Base-by-base conservation (phyloP, 2,113 vertebrate genomes). In the Ellobius talpinus region DNA sequence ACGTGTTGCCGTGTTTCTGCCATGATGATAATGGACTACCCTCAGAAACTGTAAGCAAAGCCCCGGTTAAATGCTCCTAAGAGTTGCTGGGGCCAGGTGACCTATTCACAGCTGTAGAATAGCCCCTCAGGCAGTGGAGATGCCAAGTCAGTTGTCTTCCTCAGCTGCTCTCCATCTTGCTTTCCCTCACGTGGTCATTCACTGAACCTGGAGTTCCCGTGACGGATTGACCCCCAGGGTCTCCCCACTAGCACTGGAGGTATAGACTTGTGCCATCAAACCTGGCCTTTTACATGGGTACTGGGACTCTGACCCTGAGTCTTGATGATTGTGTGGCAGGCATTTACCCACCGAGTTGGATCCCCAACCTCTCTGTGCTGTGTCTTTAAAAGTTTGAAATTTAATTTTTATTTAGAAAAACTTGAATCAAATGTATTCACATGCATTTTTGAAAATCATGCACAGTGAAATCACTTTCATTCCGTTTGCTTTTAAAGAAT, bases 371-470 rank as follows among this genome's bases (percentile, higher is more conserved):
- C 79, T 61, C n/a, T 82, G 79, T 2, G n/a, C 77, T 86, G 85
- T 31, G 19, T 55, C n/a, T 92, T 77, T 90, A 61, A 39, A 55
- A 36, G 50, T 14, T 82, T 82, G 58, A n/a, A 39, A 24, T 66
- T 61, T 70, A 88, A 66, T 45, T 89, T 94, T 79, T 89, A 39
- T 94, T 79, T 89, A 39, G 36, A 95, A 68, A 78, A 55, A 78
- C 55, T 61, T 50, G 45, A 73, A 68, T 84, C 33, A 78, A 76
- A 66, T 73, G 1, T 66, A 87, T 77, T 82, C 39, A 87, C 24
- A 26, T 87, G 50, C 84, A 24, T 87, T 73, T 45, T 93, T 91
- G n/a, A 93, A 66, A 82, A 65, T 86, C 29, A 2, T 66, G 39
- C 76, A 5, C 29, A 47, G 19, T 81, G 29, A 87, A 85, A 52